Base-by-base conservation (phyloP, 2,797 vertebrate genomes). In the Craterocephalus amniculus region DNA sequence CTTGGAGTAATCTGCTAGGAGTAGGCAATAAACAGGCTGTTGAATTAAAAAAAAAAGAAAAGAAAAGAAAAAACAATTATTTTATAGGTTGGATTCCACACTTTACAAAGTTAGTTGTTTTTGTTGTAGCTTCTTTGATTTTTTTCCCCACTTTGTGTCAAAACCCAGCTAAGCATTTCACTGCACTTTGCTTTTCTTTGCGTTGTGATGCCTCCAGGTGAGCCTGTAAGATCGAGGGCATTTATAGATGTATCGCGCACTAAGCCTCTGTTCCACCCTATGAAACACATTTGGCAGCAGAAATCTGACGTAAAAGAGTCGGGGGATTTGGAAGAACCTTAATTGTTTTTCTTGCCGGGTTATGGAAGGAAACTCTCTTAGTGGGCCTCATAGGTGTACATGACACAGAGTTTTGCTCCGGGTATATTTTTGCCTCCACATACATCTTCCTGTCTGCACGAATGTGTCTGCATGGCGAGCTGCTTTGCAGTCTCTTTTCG, bases 161-260 rank as follows among this genome's bases (percentile, higher is more conserved):
- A 62, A 84, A 76, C 66, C 62, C 77, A 76, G 61, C 72, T 32
- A 59, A 68, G 78, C 64, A 68, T 73, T 58, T 68, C 10, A 5
- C 55, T 49, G 70, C 63, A 70, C 66, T 81, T 72, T 57, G 34
- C 34, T 65, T 64, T 67, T 67, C 74, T 81, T 87, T 31, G 29
- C 29, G 6, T 80, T 75, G 35, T 72, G 51, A 71, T 58, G 58
- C 76, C 81, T 83, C 76, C 71, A 87, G 84, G 81, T 90, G 78
- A 86, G 69, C 69, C 78, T 80, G 75, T 56, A 51, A 83, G 80
- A 75, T 40, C 8, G 56, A 63, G 75, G 79, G 85, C 83, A 79
- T 91, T 89, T 89, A 86, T 89, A 87, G 83, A 87, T 63, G 72
- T 73, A 71, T 85, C 72, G 38, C 71, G 66, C 70, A 29, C 78